Evolutionary conservation across 2,888 invertebrate species (phyloP), one percentile per base, ranked within the genome.

Genomic region (Drosophila prolongata): DNA sequence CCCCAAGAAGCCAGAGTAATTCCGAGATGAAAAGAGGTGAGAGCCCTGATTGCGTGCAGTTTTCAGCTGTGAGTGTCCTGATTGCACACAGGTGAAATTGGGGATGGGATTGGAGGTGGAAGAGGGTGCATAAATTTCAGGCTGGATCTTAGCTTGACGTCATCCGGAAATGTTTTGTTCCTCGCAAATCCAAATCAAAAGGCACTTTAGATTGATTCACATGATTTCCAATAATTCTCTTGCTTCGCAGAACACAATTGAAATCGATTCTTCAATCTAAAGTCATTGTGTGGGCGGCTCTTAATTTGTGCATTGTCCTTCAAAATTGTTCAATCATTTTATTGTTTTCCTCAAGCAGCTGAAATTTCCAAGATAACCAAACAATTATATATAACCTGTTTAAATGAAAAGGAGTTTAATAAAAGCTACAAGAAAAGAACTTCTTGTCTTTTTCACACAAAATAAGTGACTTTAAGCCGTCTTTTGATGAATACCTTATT

Each of bases 21-120:
- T 44, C 55, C 4, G 13, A 11, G 8, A 14, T 11, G 27, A 40
- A 16, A 47, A 6, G 13, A 34, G 47, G 30, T 47, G 27, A 59
- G 55, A 14, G 56, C 56, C 42, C 47, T 62, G 47, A 46, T 46
- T 61, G 61, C 57, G 44, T 43, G 24, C 9, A 24, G 5, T 24
- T n/a, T 10, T 6, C 0, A 24, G 13, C 14, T 47, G 27, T 6
- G 14, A 6, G 34, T 6, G 56, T 61, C 40, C 58, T 62, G 47
- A 46, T 46, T 61, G 61, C 46, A 46, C 11, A 4, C 57, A 57
- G 60, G 56, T 43, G 24, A 13, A n/a, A 11, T 13, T 8, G 13
- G 13, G 19, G 5, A 4, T 11, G 13, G 6, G 16, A 10, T 3
- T 6, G 16, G 6, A 11, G 56, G 10, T 3, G n/a, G 27, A n/a